Conservation (phyloP, 2,888 invertebrate species). For the Agrochola macilenta region DNA sequence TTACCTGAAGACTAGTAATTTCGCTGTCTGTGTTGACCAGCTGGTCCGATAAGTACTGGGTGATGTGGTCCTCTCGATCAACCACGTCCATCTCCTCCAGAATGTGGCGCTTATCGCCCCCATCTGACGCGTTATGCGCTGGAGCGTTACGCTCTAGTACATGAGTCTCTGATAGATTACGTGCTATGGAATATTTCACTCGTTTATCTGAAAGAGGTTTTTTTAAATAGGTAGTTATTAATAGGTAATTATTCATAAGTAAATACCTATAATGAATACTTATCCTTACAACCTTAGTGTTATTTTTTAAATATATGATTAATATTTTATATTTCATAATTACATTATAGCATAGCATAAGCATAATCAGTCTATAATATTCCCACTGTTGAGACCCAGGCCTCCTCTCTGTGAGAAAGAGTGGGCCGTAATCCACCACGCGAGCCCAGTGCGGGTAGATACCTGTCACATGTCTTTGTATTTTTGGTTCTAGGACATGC, state of each 20-base stretch:
- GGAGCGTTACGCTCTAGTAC: background rate
- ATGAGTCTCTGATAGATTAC: background rate
- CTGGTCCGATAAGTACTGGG: constrained; percentile 62
- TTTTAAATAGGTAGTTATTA: background rate
- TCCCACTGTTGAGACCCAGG: too few species aligned
- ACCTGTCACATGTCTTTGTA: too few species aligned
- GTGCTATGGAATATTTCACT: background rate
- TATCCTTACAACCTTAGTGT: too few species aligned
- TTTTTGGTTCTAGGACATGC: too few species aligned
- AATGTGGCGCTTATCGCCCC: background rate
- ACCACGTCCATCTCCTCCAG: constrained; percentile 36
- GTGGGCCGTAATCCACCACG: too few species aligned
- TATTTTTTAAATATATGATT: background rate
- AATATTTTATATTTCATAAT: background rate
- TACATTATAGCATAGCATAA: too few species aligned
- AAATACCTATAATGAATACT: too few species aligned
- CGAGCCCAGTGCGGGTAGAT: too few species aligned
- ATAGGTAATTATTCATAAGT: background rate
- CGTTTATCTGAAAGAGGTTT: background rate
- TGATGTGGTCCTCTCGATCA: constrained; percentile 58
- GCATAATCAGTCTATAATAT: too few species aligned
- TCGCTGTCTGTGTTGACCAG: constrained; percentile 71
- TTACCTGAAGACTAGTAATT: constrained; percentile 70
- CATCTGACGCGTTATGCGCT: background rate
- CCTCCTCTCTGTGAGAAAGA: too few species aligned